phyloP scores from a whole-genome alignment of 2,797 vertebrate species.

The Poliocrania exsul region DNA sequence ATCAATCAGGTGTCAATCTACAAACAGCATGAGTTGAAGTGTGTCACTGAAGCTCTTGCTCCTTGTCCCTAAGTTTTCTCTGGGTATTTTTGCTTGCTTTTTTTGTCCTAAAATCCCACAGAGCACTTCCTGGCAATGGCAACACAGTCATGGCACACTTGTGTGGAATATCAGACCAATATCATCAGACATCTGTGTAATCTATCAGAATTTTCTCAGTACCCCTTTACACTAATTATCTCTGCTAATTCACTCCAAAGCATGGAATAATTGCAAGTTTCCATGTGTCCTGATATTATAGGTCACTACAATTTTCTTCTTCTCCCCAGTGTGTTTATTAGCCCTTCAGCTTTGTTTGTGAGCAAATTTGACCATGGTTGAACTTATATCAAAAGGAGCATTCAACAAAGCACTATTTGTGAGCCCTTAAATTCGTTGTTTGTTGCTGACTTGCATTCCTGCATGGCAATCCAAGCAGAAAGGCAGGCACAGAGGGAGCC shows the following conservation, averaged over 20 bases:
- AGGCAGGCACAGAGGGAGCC: neutral
- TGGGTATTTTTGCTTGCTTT: neutral
- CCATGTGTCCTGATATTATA: neutral
- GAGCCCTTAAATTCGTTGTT: neutral
- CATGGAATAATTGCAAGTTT: neutral
- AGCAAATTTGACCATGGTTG: neutral
- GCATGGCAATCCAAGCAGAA: neutral
- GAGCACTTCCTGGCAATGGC: neutral
- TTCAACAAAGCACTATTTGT: neutral
- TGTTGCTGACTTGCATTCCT: neutral
- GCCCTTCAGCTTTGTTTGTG: constrained; percentile 10
- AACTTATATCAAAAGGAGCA: constrained; percentile 6
- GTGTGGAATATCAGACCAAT: neutral
- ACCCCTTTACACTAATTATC: neutral
- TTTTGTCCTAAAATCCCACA: neutral
- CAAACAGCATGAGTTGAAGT: neutral
- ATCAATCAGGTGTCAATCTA: neutral
- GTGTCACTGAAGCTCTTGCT: neutral
- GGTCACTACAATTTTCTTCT: neutral
- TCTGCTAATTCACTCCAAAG: neutral
- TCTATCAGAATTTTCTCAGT: neutral
- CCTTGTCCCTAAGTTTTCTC: neutral
- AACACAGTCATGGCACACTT: neutral
- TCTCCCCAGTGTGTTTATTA: neutral
- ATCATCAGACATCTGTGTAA: neutral